phyloP scores from a whole-genome alignment of 2,113 vertebrate species.

The Lepus europaeus region DNA sequence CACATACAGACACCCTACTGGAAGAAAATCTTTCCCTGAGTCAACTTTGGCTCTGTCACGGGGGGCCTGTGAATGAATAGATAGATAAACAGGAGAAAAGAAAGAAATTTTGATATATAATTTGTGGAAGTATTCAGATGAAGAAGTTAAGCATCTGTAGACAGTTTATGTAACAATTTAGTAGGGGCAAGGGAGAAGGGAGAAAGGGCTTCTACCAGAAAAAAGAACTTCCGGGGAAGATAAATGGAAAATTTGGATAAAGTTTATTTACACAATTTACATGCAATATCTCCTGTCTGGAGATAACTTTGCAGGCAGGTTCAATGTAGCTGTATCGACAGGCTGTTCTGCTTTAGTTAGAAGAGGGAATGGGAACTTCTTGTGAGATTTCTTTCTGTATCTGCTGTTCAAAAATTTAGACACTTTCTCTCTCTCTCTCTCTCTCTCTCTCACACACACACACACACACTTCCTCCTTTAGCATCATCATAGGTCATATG shows the following conservation, averaged over 20 bases:
- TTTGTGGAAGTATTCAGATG: not conserved
- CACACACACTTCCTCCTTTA: not conserved
- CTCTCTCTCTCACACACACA: not conserved
- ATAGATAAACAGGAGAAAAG: not conserved
- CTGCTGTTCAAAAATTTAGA: not conserved
- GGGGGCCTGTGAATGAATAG: not conserved
- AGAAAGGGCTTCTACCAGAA: not conserved
- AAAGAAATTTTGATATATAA: not conserved
- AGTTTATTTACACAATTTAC: not conserved
- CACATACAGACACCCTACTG: not conserved
- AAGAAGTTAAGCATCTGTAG: not conserved
- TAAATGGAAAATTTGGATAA: not conserved
- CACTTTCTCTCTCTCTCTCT: no score
- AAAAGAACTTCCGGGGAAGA: not conserved
- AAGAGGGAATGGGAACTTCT: not conserved
- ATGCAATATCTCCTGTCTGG: not conserved
- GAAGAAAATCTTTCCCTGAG: not conserved
- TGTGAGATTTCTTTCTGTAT: not conserved
- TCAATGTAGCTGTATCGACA: not conserved
- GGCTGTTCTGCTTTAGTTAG: not conserved
- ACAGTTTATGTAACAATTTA: not conserved
- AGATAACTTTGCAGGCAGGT: not conserved
- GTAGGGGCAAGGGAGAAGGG: not conserved
- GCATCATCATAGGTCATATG: not conserved
- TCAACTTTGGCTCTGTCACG: not conserved